phyloP scores from a whole-genome alignment of 2,888 invertebrate genomes.

The Acleris literana region DNA sequence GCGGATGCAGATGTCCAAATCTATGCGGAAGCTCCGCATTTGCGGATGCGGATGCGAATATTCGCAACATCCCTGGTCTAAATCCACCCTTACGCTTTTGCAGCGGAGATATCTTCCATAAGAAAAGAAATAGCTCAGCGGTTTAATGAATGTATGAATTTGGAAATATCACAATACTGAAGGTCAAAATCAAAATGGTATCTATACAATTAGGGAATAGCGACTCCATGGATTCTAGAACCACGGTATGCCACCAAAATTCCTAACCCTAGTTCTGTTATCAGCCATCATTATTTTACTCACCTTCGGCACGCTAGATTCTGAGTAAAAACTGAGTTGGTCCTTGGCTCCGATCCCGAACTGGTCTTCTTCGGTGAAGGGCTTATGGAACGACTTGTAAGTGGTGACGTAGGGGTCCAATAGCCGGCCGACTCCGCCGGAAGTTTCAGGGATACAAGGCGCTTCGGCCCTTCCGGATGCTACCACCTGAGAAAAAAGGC shows the following conservation, averaged over 20 bases:
- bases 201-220: no score
- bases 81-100: no score
- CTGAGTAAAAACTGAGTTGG: constrained; percentile 74
- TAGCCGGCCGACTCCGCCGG: constrained; percentile 58
- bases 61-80: no score
- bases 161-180: not conserved
- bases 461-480: constrained; percentile 74
- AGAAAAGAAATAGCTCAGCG: no score
- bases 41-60: no score
- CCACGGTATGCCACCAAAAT: no score
- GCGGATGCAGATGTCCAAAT: no score
- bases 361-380: constrained; percentile 67
- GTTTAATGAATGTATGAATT: not conserved
- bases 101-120: no score
- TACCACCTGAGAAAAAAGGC: constrained; percentile 41
- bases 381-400: constrained; percentile 61
- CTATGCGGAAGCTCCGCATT: no score
- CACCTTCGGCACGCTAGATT: constrained; percentile 67
- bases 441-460: constrained; percentile 61
- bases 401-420: constrained; percentile 73
- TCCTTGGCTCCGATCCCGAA: constrained; percentile 73
- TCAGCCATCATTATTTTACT: constrained; percentile 1
- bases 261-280: no score
- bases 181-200: no score
- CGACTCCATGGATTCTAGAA: no score